Evolutionary conservation across 1,140 invertebrate genomes (phyloP), one percentile per base, ranked within the genome.

Genomic region (Procambarus clarkii): DNA sequence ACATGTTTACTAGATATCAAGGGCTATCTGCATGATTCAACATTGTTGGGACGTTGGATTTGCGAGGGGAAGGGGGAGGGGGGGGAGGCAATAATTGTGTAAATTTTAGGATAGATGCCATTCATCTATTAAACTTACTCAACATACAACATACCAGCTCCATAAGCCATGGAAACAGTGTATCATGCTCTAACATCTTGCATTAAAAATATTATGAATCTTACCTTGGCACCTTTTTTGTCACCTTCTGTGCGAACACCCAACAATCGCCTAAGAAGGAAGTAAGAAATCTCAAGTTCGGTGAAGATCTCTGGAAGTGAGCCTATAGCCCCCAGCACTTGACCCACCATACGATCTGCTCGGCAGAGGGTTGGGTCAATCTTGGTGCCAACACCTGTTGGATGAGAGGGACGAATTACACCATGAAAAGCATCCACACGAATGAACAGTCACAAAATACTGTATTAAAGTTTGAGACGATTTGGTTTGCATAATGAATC

Each of bases 171-270:
- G 50, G 50, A 8, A 9, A 54, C 13, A 13, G 50, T 54, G 50
- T 54, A 54, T 54, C 13, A 54, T 8, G 8, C 50, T 9, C 4
- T 54, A 54, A 54, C 8, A 7, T 54, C 13, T 13, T 9, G 50
- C 13, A 64, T 21, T 5, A 18, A 64, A 64, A 18, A 64, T 64
- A 21, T 18, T 18, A 18, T 64, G 18, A 2, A 77, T 77, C 92
- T 94, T 94, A 99, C 98, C 95, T 98, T 99, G 2, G 99, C 99
- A 48, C 97, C 99, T 95, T 99, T 99, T 94, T 99, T 99, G 94
- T 99, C 99, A 21, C 98, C 99, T 95, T 99, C 99, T 0, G 98
- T 99, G 94, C 98, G 97, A 0, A 99, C 99, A 77, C 99, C 99
- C 2, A 99, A 95, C 78, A 99, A 95, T 93, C 99, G 96, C 94